These are phyloP conservation scores for Esox lucius DNA, from an alignment of 2,797 vertebrate species.

Conservation along the genomic window DNA sequence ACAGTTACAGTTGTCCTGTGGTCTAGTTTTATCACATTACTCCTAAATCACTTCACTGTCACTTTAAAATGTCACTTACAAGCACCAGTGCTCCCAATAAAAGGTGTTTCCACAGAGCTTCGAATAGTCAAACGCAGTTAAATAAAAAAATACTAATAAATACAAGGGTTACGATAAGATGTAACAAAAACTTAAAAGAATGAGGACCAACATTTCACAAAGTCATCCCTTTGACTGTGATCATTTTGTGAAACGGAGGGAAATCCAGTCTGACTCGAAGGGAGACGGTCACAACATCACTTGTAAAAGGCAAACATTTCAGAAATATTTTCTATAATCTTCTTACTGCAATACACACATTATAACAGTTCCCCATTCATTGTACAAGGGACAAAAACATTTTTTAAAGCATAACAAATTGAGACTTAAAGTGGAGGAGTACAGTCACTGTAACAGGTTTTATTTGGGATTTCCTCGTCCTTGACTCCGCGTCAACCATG, in stretches of 20 bases:
- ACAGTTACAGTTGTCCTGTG: conserved; percentile 62
- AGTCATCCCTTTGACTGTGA: conserved; percentile 44
- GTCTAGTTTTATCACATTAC: conserved; percentile 62
- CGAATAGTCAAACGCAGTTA: conserved; percentile 51
- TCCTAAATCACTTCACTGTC: conserved; percentile 71
- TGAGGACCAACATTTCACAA: conserved; percentile 19
- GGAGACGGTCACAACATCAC: conserved; percentile 45
- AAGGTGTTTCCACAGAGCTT: conserved; percentile 37
- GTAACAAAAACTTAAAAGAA: conserved; percentile 43
- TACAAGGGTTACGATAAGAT: conserved; percentile 61
- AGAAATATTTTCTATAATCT: conserved; percentile 39
- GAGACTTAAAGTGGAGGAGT: conserved; percentile 8
- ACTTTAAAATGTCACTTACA: conserved; percentile 65
- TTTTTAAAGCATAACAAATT: conserved; percentile 18
- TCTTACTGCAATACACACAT: conserved; percentile 35
- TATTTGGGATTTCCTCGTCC: conserved; percentile 38
- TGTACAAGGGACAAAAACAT: conserved; percentile 5
- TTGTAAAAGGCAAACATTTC: conserved; percentile 46
- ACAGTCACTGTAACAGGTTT: conserved; percentile 36
- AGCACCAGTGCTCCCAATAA: conserved; percentile 68
- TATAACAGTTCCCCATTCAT: conserved; percentile 4
- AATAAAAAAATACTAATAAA: conserved; percentile 66
- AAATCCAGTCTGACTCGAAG: neutral
- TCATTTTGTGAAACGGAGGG: conserved; percentile 27
- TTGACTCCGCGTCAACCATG: conserved; percentile 30